phyloP scores from a whole-genome alignment of 2,888 invertebrate genomes.

The Leptothorax acervorum region DNA sequence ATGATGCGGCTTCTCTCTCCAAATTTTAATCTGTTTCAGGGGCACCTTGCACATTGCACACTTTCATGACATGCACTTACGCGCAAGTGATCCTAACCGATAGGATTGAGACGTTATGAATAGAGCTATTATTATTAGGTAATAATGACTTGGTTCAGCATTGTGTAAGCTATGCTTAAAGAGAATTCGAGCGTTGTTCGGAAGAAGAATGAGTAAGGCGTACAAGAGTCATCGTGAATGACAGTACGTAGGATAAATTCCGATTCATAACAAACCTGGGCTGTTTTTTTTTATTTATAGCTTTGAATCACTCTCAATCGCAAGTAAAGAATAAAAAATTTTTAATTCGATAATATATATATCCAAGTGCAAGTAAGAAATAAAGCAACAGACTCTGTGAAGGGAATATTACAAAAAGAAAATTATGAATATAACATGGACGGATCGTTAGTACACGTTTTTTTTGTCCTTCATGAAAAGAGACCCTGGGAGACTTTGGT shows the following conservation, averaged over 20 bases:
- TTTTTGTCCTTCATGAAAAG: conserved; percentile 1
- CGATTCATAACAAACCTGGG: neutral
- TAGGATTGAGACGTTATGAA: conserved; percentile 16
- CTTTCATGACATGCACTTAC: neutral
- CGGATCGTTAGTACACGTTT: neutral
- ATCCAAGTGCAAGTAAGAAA: neutral
- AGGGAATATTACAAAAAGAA: neutral
- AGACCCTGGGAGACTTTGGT: neutral
- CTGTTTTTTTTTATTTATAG: neutral
- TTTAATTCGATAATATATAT: neutral
- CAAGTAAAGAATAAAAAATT: neutral
- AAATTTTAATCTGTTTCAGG: neutral
- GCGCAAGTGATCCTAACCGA: neutral
- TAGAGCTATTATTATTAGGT: conserved; percentile 33
- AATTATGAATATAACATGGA: neutral
- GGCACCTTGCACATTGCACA: neutral
- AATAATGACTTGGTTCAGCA: conserved; percentile 34
- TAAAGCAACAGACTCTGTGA: neutral
- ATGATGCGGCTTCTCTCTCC: neutral
- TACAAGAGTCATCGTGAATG: conserved; percentile 14
- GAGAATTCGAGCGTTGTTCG: conserved; percentile 23
- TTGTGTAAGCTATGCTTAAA: conserved; percentile 7
- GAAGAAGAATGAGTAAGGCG: conserved; percentile 20
- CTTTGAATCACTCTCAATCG: neutral
- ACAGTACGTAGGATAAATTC: conserved; percentile 18